A percentile compares a stretch with the other conserved stretches of the same genome.
phyloP scores from a whole-genome alignment of 2,113 vertebrate genomes.

The Prolemur simus region DNA sequence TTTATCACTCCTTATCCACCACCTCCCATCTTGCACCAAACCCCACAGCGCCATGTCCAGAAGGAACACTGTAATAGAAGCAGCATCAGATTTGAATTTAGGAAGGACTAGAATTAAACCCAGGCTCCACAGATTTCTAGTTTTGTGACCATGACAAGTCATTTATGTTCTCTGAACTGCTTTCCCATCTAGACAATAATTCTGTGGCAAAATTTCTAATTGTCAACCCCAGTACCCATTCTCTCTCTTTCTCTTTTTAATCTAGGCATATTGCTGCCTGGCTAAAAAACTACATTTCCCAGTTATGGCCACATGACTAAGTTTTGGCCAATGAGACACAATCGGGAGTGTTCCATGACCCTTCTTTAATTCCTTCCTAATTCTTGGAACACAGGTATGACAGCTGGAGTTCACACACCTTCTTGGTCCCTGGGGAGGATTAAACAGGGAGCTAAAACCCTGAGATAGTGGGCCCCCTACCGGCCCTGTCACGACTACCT shows the following conservation, averaged over 20 bases:
- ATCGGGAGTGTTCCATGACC: neutral
- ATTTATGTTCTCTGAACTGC: neutral
- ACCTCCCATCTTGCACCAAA: neutral
- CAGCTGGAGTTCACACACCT: neutral
- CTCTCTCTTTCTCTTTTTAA: neutral
- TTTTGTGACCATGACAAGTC: neutral
- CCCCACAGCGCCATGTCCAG: too few relatives aligned
- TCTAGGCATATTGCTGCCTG: neutral
- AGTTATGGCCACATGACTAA: neutral
- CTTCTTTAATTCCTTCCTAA: neutral
- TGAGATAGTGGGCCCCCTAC: neutral
- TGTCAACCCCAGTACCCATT: neutral
- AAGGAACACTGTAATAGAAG: neutral
- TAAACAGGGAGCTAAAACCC: neutral
- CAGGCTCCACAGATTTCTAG: neutral
- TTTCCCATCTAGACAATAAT: neutral
- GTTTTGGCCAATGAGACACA: neutral
- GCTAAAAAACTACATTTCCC: neutral
- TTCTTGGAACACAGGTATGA: neutral
- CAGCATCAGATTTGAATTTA: neutral
- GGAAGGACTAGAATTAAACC: neutral
- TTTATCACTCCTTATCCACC: neutral
- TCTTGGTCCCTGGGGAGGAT: neutral
- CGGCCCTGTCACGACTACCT: neutral
- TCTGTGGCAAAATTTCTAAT: constrained; percentile 1